These are phyloP conservation scores for Pseudorhombus dupliciocellatus DNA, from an alignment of 2,113 vertebrate species.

Conservation along the genomic window DNA sequence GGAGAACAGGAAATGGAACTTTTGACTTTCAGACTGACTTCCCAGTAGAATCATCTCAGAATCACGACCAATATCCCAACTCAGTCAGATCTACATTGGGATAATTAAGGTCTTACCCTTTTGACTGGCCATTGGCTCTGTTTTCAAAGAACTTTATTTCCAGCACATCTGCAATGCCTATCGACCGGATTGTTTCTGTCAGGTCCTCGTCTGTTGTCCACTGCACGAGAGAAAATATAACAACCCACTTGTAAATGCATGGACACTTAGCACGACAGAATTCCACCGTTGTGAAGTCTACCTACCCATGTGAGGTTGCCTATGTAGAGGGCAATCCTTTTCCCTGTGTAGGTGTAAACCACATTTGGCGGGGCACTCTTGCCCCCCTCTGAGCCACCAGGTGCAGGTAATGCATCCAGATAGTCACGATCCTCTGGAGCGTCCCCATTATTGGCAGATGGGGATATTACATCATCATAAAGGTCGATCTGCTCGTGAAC, in stretches of 20 bases:
- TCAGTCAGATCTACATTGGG: no score
- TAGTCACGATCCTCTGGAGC: conserved; percentile 97
- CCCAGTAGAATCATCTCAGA: not conserved
- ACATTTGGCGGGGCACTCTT: conserved; percentile 93
- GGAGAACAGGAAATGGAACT: not conserved
- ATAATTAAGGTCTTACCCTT: conserved; percentile 85
- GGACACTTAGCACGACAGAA: not conserved
- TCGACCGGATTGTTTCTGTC: conserved; percentile 94
- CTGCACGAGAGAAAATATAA: conserved; percentile 76
- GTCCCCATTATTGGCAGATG: conserved; percentile 98
- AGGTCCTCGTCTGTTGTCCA: conserved; percentile 99
- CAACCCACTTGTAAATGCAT: no score
- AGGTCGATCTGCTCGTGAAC: conserved; percentile 98
- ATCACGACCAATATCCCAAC: not conserved
- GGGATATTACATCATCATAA: conserved; percentile 98
- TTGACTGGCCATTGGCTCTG: conserved; percentile 97
- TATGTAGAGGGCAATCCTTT: conserved; percentile 96
- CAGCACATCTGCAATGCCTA: conserved; percentile 96
- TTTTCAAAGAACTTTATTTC: conserved; percentile 99
- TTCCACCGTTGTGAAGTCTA: conserved; percentile 19
- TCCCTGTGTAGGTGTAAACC: conserved; percentile 96
- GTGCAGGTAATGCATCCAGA: conserved; percentile 91
- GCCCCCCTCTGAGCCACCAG: conserved; percentile 90
- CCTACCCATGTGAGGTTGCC: conserved; percentile 98
- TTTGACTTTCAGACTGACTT: no score